Evolutionary conservation across 2,113 vertebrate genomes (phyloP), one percentile per base, ranked within the genome.

Genomic region (Lampris incognitus): DNA sequence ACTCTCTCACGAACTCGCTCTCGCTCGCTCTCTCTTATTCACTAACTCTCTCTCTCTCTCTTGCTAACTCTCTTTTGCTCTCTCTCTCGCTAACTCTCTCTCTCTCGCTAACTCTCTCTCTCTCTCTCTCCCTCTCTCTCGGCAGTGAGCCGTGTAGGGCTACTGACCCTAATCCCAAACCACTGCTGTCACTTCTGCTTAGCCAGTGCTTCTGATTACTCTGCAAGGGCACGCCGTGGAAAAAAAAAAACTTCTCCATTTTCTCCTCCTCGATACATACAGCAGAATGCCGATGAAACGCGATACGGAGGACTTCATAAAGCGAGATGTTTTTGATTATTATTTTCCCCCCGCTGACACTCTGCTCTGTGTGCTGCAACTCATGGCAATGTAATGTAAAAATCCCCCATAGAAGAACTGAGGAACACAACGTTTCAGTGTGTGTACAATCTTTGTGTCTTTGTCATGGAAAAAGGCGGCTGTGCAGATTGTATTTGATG

Each of bases 131-230:
- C 50, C 75, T 69, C 57, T 50, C 61, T 67, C 62, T 78, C 67
- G 69, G 58, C 57, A 68, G 61, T 3, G 8, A 73, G 50, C 76
- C 37, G 66, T 72, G 56, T 62, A 72, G 74, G 60, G 82, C 76
- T 67, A 62, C 79, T 82, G 85, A 87, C 83, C 82, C 82, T 76
- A 85, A 90, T 86, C 85, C 82, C 78, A 82, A 84, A 91, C 75
- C 24, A 50, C 82, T 65, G 78, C 88, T 85, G 88, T 86, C 83
- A 86, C 74, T 85, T 84, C 71, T 86, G 69, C 80, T 87, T 78
- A 85, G 77, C 83, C 64, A 52, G 49, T 58, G 44, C 60, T 55
- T 69, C 62, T 86, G 81, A 86, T 82, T 77, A 76, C 61, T 78
- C 85, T 72, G 68, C 77, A 85, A 76, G 71, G 74, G 66, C 70